Evolutionary conservation across 2,113 vertebrate genomes (phyloP).

Genomic region (Hiodon alosoides): DNA sequence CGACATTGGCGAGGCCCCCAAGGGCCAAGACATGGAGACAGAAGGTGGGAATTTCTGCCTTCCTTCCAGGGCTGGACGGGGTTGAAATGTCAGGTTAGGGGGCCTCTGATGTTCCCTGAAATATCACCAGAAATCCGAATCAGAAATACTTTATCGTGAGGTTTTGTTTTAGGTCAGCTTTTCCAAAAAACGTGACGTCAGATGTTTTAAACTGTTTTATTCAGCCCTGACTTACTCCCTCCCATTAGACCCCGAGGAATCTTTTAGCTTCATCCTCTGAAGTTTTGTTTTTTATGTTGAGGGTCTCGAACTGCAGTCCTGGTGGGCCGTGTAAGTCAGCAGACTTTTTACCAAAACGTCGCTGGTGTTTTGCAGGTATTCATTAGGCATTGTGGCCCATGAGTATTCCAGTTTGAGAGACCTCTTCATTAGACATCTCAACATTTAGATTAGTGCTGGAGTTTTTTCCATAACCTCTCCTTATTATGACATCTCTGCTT

Average conservation of each 20-base stretch:
- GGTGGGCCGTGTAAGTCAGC: not conserved
- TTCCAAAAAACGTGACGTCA: not conserved
- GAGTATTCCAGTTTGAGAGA: no score
- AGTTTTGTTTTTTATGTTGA: no score
- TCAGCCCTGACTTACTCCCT: not conserved
- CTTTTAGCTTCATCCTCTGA: no score
- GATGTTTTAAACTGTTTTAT: not conserved
- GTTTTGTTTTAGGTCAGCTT: not conserved
- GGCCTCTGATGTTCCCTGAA: no score
- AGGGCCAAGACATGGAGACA: constrained; percentile 94
- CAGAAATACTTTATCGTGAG: no score
- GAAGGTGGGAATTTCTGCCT: constrained; percentile 98
- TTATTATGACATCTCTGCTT: constrained; percentile 28
- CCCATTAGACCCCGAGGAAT: no score
- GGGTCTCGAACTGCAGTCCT: no score
- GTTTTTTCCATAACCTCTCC: not conserved
- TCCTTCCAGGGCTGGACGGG: no score
- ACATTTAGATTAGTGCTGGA: not conserved
- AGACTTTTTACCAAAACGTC: not conserved
- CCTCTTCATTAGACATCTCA: no score
- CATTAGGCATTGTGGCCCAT: no score
- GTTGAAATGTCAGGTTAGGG: no score
- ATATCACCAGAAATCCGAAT: no score
- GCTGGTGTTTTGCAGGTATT: not conserved
- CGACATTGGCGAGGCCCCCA: constrained; percentile 93